These are phyloP conservation scores for Temnopleurus reevesii DNA, from an alignment of 53 echinoderm and acorn worm genomes.

Conservation along the genomic window DNA sequence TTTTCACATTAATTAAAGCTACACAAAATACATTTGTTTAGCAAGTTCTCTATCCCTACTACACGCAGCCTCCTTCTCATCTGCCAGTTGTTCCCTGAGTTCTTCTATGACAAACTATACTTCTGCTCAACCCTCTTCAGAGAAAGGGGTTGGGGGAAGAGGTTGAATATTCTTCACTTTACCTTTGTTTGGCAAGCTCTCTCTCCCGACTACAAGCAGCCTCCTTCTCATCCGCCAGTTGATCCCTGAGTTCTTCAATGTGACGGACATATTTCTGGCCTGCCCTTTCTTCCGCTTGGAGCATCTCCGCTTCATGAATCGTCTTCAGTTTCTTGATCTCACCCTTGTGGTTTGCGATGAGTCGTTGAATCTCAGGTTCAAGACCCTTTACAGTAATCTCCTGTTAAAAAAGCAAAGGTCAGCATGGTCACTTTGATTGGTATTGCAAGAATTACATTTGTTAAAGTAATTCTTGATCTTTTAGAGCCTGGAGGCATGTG, in stretches of 20 bases:
- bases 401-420: conserved; percentile 48
- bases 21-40: conserved; percentile 81
- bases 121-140: conserved; percentile 94
- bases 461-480: too few species aligned
- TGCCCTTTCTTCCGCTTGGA: conserved; percentile 94
- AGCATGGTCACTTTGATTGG: too few species aligned
- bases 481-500: too few species aligned
- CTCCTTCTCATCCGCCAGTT: conserved; percentile 90
- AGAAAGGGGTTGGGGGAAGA: too few species aligned
- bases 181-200: conserved; percentile 90
- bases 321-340: conserved; percentile 99
- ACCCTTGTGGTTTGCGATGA: conserved; percentile 94
- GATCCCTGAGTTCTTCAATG: conserved; percentile 94
- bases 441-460: too few species aligned
- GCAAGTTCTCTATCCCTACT: conserved; percentile 87
- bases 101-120: conserved; percentile 92
- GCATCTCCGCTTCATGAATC: conserved; percentile 96
- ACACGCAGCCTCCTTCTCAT: conserved; percentile 92
- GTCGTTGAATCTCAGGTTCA: conserved; percentile 96
- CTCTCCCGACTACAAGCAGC: conserved; percentile 87
- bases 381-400: conserved; percentile 98
- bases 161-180: too few species aligned
- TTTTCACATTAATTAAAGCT: too few species aligned
- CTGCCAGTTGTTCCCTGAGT: conserved; percentile 88
- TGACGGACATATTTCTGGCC: conserved; percentile 95